Evolutionary conservation across 2,113 vertebrate species (phyloP), one percentile per base, ranked within the genome.

Genomic region (Saguinus midas): DNA sequence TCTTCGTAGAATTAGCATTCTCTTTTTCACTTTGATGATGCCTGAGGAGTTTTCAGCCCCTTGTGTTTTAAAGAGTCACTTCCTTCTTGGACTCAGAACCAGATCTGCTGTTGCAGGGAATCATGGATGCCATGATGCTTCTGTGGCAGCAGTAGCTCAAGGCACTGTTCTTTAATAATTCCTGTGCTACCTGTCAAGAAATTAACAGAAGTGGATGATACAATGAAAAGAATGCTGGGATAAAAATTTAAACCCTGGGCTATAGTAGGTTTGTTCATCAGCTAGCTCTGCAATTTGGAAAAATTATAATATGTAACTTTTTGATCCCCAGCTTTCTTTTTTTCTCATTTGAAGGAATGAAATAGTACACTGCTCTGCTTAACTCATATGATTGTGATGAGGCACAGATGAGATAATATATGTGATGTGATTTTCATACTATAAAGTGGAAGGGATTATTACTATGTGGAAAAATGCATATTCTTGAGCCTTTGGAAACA

Each of bases 1-100:
- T 93, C 80, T 93, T 72, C 35, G 35, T 29, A 92, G 64, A 96
- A 97, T 97, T 96, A 94, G 27, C 81, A 83, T 92, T 92, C 70
- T 89, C 64, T 90, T 91, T 84, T 92, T 64, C 25, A 45, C 40
- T 97, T 79, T 93, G 93, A 84, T 95, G 86, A 91, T 91, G 10
- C 17, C 91, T 86, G 45, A 95, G 48, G 32, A 20, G 32, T 72
- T 96, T 96, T 83, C 61, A 73, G 50, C n/a, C 25, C 32, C 52
- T 87, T 81, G 88, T 68, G 70, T 82, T 87, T 94, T 78, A 40
- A 90, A 92, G 75, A 82, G 66, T 82, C 43, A 81, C 37, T 87
- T 96, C 37, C 37, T 79, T 9, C 48, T 85, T 91, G 40, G 25
- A 96, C 66, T 84, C 45, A 79, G 11, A 72, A 85, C 40, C 32